phyloP scores from a whole-genome alignment of 1,140 invertebrate species.

The Aleiodes sp. region DNA sequence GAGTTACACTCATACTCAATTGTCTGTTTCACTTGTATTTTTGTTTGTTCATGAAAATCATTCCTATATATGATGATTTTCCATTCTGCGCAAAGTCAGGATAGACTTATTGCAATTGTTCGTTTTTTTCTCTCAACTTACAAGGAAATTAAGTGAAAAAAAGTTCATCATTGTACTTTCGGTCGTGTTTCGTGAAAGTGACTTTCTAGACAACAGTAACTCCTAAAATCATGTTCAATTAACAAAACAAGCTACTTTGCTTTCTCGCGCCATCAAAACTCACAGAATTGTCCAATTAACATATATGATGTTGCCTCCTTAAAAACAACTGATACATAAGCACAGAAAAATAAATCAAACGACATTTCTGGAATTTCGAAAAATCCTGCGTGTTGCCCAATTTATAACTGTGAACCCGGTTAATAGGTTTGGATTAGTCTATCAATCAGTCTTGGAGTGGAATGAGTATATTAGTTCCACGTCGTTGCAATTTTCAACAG shows the following conservation, averaged over 20 bases:
- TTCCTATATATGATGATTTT: too few relatives aligned
- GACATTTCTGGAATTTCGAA: not conserved
- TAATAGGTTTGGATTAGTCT: constrained; percentile 21
- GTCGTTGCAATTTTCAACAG: constrained; percentile 26
- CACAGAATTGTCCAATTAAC: constrained; percentile 9
- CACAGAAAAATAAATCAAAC: not conserved
- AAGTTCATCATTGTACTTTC: not conserved
- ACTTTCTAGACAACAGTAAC: not conserved
- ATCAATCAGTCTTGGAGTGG: constrained; percentile 26
- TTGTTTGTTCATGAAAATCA: not conserved
- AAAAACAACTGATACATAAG: not conserved
- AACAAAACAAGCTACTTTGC: not conserved
- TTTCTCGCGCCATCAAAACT: not conserved
- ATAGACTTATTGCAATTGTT: too few relatives aligned
- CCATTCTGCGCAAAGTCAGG: too few relatives aligned
- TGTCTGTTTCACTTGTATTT: not conserved
- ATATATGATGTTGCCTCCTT: not conserved
- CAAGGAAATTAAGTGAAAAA: too few relatives aligned
- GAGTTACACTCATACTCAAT: not conserved
- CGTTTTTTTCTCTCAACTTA: too few relatives aligned
- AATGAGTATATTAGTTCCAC: constrained; percentile 26
- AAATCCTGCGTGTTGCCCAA: not conserved
- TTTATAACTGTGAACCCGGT: not conserved
- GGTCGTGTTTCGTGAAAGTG: not conserved
- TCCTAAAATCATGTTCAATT: constrained; percentile 12